A percentile compares a stretch with the other conserved stretches of the same genome.
Conservation (phyloP, 37 sponge, comb jelly and placozoan species). For the Geodia barretti region DNA sequence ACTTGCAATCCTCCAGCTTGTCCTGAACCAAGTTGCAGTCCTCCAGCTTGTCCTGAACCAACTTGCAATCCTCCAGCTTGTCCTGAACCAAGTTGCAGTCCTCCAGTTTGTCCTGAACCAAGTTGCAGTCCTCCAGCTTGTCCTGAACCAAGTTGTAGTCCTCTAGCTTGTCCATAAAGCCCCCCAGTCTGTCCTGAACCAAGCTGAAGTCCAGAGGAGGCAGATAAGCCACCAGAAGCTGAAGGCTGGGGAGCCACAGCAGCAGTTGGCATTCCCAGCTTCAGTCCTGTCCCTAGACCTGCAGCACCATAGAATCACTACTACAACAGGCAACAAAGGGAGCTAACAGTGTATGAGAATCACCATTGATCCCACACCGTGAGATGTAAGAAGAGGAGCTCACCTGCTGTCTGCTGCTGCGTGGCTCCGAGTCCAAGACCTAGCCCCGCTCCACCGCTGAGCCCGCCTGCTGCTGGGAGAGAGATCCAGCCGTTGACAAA, state of each 20-base stretch:
- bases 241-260: neutral
- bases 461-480: too few species aligned
- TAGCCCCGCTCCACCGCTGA: too few species aligned
- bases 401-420: neutral
- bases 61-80: neutral
- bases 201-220: neutral
- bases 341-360: too few species aligned
- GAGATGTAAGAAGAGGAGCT: too few species aligned
- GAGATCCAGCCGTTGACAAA: too few species aligned
- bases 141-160: neutral
- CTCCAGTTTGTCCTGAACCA: slow-evolving; percentile 1
- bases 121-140: neutral
- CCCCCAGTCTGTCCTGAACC: neutral
- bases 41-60: neutral
- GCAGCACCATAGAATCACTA: too few species aligned
- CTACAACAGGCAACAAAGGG: too few species aligned
- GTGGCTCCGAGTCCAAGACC: too few species aligned
- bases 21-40: neutral
- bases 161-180: neutral
- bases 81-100: neutral
- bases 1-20: neutral
- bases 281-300: neutral
- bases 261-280: neutral
- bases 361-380: too few species aligned
- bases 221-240: neutral